Percentiles rank a stretch among this genome's conserved stretches.
Evolutionary conservation across 2,113 vertebrate species (phyloP).

Genomic region (Piliocolobus tephrosceles): DNA sequence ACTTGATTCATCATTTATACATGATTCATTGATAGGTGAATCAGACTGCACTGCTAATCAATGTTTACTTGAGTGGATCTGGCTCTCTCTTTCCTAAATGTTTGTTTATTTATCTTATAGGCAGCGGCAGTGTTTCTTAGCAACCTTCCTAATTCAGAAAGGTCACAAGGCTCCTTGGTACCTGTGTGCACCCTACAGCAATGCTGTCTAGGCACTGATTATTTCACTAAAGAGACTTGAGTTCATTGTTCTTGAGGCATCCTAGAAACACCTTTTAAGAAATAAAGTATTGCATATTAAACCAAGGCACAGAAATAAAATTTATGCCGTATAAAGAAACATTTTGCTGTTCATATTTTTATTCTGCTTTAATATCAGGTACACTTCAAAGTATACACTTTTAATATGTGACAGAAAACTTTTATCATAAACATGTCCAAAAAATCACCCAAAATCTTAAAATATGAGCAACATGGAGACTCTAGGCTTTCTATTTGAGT

Average conservation of each 20-base stretch:
- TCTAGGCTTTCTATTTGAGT: conserved; percentile 14
- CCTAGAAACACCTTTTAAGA: neutral
- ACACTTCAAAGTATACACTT: neutral
- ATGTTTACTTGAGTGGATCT: conserved; percentile 41
- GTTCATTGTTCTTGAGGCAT: neutral
- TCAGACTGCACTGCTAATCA: conserved; percentile 58
- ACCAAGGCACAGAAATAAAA: neutral
- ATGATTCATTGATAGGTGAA: conserved; percentile 58
- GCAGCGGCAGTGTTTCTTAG: neutral
- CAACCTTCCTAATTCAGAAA: conserved; percentile 12
- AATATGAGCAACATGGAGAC: conserved; percentile 49
- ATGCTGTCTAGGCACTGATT: neutral
- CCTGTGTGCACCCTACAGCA: neutral
- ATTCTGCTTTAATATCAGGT: neutral
- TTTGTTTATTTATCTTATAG: neutral
- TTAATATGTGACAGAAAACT: neutral
- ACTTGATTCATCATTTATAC: conserved; percentile 62
- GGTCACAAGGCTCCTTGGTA: neutral
- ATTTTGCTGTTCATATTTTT: conserved; percentile 7
- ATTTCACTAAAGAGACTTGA: neutral
- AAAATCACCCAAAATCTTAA: conserved; percentile 43
- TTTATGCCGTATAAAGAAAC: neutral
- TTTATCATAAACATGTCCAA: neutral
- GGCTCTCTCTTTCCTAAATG: conserved; percentile 25
- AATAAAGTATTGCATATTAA: conserved; percentile 18